A percentile compares a stretch with the other conserved stretches of the same genome.
phyloP scores from a whole-genome alignment of 2,113 vertebrate genomes.

The Thunnus thynnus region DNA sequence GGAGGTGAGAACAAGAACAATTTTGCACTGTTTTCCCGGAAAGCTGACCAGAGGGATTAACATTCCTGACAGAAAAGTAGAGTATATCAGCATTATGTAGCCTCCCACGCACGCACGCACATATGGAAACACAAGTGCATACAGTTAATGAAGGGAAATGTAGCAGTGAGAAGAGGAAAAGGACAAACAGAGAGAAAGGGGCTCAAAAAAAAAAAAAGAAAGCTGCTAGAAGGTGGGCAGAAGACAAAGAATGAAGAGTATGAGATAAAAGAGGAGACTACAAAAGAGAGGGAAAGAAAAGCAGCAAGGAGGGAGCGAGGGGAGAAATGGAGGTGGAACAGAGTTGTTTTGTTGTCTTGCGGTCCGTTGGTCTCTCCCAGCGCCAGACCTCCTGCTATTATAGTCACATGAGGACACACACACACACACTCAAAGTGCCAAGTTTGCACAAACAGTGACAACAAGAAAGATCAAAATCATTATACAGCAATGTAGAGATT shows the following conservation, averaged over 20 bases:
- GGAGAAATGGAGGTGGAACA: constrained; percentile 33
- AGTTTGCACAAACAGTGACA: constrained; percentile 1
- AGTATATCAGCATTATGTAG: constrained; percentile 13
- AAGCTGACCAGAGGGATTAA: constrained; percentile 5
- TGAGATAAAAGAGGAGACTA: constrained; percentile 11
- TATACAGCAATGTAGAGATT: not conserved
- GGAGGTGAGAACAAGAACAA: not conserved
- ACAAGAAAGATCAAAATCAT: not conserved
- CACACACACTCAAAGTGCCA: not conserved
- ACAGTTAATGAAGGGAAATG: not conserved
- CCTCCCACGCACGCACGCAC: not conserved
- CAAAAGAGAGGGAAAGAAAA: constrained; percentile 6
- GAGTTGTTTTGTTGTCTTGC: constrained; percentile 54
- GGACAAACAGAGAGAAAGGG: no score
- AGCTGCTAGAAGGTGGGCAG: constrained; percentile 19
- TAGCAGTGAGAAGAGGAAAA: not conserved
- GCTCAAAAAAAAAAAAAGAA: no score
- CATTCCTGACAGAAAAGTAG: constrained; percentile 6
- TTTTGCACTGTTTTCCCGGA: constrained; percentile 13
- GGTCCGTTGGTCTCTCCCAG: constrained; percentile 18
- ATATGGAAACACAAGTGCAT: not conserved
- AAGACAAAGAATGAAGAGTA: constrained; percentile 1
- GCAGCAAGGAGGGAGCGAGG: not conserved
- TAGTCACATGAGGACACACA: constrained; percentile 43
- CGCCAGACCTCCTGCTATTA: constrained; percentile 43